Percentiles rank a stretch among this genome's conserved stretches.
Conservation (phyloP, 2,113 vertebrate genomes). For the Amphiprion ocellaris region DNA sequence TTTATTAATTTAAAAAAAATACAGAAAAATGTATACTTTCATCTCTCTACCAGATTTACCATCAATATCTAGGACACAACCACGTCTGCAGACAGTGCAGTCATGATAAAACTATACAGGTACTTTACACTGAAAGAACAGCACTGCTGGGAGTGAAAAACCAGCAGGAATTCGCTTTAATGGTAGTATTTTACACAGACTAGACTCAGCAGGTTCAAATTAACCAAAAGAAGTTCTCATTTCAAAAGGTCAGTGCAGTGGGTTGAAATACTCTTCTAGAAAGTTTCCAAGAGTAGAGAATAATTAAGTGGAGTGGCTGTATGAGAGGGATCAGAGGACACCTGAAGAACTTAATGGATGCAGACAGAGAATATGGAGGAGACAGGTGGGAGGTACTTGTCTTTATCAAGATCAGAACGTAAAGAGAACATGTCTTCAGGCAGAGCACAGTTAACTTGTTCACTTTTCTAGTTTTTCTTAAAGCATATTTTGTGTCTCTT, state of each 20-base stretch:
- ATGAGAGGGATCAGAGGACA: constrained; percentile 44
- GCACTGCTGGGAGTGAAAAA: not conserved
- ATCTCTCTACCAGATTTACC: no score
- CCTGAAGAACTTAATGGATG: constrained; percentile 32
- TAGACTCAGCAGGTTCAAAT: constrained; percentile 3
- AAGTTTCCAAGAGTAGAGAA: constrained; percentile 34
- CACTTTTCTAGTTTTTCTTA: not conserved
- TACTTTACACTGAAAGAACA: constrained; percentile 1
- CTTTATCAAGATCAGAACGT: constrained; percentile 18
- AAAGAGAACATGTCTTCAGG: constrained; percentile 19
- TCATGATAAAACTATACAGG: no score
- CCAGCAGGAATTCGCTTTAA: not conserved
- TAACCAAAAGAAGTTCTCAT: constrained; percentile 20
- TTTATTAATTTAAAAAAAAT: not conserved
- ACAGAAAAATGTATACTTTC: no score
- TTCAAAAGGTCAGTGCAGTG: constrained; percentile 21
- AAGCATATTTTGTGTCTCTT: not conserved
- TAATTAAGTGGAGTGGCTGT: constrained; percentile 52
- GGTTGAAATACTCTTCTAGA: constrained; percentile 13
- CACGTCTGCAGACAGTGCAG: no score
- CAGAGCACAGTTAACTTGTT: not conserved
- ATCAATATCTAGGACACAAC: no score
- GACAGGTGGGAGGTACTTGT: not conserved
- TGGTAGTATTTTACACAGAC: not conserved
- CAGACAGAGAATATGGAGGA: constrained; percentile 9